phyloP scores from a whole-genome alignment of 2,113 vertebrate genomes.

The Salminus brasiliensis region DNA sequence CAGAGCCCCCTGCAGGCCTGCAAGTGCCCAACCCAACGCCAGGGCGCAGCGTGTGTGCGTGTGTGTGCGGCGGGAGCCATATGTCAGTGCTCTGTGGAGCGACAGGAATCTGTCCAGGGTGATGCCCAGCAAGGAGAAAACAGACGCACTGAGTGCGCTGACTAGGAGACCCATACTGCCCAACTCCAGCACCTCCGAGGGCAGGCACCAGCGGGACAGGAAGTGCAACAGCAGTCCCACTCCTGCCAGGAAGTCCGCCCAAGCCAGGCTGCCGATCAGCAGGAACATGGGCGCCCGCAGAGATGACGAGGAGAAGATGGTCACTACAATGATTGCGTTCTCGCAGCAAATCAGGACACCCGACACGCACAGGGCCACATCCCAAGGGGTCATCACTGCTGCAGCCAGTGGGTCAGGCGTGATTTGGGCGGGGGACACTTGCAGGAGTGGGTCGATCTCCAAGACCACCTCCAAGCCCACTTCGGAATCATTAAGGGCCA shows the following conservation, averaged over 20 bases:
- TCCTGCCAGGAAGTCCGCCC: slow-evolving; percentile 89
- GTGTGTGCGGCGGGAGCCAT: slow-evolving; percentile 84
- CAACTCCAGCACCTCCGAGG: slow-evolving; percentile 77
- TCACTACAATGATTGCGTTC: slow-evolving; percentile 88
- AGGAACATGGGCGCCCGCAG: slow-evolving; percentile 89
- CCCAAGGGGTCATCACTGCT: slow-evolving; percentile 80
- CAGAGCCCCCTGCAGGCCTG: slow-evolving; percentile 81
- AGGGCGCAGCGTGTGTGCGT: slow-evolving; percentile 85
- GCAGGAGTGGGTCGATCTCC: slow-evolving; percentile 68
- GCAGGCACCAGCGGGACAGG: slow-evolving; percentile 82
- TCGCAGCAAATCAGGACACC: slow-evolving; percentile 90
- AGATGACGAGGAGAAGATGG: slow-evolving; percentile 83
- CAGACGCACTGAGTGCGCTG: slow-evolving; percentile 87
- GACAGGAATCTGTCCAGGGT: slow-evolving; percentile 94
- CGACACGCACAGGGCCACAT: slow-evolving; percentile 85
- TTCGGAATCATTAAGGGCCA: slow-evolving; percentile 71
- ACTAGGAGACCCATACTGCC: slow-evolving; percentile 86
- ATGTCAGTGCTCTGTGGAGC: slow-evolving; percentile 90
- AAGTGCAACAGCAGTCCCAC: slow-evolving; percentile 88
- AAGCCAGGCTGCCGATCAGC: slow-evolving; percentile 87
- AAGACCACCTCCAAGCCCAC: slow-evolving; percentile 73
- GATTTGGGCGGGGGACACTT: slow-evolving; percentile 54
- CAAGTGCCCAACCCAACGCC: slow-evolving; percentile 83
- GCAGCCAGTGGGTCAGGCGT: slow-evolving; percentile 67
- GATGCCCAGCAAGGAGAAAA: slow-evolving; percentile 89